Evolutionary conservation across 2,888 invertebrate genomes (phyloP), one percentile per base, ranked within the genome.

Genomic region (Ligdia adustata): DNA sequence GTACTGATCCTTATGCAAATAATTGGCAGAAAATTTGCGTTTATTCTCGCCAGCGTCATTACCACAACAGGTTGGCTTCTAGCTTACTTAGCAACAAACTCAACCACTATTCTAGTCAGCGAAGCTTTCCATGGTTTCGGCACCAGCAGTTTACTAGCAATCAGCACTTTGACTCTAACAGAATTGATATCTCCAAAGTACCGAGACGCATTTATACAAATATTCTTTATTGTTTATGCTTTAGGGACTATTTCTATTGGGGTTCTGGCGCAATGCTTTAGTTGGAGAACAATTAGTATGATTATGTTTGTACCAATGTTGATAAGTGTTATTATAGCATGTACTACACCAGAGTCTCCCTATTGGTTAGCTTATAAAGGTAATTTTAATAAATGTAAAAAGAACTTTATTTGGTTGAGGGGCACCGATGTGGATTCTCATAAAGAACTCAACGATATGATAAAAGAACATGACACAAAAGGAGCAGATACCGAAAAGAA

Each of bases 301-400:
- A 35, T 63, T 0, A 57, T 65, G 57, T 24, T 45, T n/a, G 4
- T 32, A 4, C 60, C 60, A 1, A 35, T 52, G 24, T 2, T 52
- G 0, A 1, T 58, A 15, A 54, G 55, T 0, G 3, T 59, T 3
- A n/a, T 46, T 1, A 34, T 50, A 0, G 54, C 53, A 1, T 54
- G 22, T 14, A 37, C 41, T 1, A 59, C 55, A 55, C 61, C 64
- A 0, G 64, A 65, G 20, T 65, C 65, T 0, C 65, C 65, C 1
- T 47, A 54, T 3, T 65, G 65, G 65, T 16, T 64, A 6, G 65
- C 65, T 0, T 57, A 18, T 28, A 57, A 51, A 52, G 60, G 58
- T 1, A 28, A 54, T 7, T 56, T 45, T 11, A 22, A 35, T 0
- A 47, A 60, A 33, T 58, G 64, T 29, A 55, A 55, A 16, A 7